phyloP scores from a whole-genome alignment of 1,140 invertebrate species.

The Drosophila ohnishii region DNA sequence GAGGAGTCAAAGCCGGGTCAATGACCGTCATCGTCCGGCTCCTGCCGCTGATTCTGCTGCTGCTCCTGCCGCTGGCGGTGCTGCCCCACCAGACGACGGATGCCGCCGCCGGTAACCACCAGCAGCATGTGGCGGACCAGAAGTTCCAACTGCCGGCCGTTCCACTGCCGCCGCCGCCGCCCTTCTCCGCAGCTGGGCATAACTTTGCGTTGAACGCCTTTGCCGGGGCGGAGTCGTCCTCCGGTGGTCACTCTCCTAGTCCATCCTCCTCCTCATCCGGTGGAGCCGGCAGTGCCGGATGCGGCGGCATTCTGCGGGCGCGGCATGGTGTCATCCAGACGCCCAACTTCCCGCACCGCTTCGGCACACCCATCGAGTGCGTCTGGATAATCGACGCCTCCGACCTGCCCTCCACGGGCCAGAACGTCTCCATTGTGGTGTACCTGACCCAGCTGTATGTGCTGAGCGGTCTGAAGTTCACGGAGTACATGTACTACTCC shows the following conservation, averaged over 20 bases:
- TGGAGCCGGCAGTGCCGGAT: constrained; percentile 65
- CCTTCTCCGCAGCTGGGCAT: constrained; percentile 61
- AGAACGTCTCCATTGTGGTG: constrained; percentile 88
- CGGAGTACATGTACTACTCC: constrained; percentile 92
- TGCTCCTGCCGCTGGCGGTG: constrained; percentile 35
- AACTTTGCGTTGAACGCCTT: constrained; percentile 71
- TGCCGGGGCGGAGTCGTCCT: constrained; percentile 40
- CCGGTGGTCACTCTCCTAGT: constrained; percentile 1
- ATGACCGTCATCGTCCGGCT: constrained; percentile 54
- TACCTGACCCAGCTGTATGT: constrained; percentile 95
- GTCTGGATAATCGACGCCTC: constrained; percentile 93
- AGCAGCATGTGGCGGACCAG: constrained; percentile 49
- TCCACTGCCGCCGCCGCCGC: constrained; percentile 74
- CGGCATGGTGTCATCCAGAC: constrained; percentile 89
- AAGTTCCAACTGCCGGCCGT: constrained; percentile 72
- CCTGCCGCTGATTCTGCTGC: constrained; percentile 30
- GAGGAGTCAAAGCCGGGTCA: constrained; percentile 55
- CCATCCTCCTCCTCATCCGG: constrained; percentile 16
- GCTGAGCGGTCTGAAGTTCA: constrained; percentile 90
- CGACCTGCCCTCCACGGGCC: constrained; percentile 77
- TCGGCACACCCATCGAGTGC: constrained; percentile 91
- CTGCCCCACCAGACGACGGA: constrained; percentile 21
- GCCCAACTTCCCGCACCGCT: constrained; percentile 91
- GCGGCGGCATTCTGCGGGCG: constrained; percentile 86
- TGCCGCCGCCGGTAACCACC: constrained; percentile 22